These are phyloP conservation scores for Cydia fagiglandana DNA, from an alignment of 1,140 invertebrate genomes.

Conservation along the genomic window DNA sequence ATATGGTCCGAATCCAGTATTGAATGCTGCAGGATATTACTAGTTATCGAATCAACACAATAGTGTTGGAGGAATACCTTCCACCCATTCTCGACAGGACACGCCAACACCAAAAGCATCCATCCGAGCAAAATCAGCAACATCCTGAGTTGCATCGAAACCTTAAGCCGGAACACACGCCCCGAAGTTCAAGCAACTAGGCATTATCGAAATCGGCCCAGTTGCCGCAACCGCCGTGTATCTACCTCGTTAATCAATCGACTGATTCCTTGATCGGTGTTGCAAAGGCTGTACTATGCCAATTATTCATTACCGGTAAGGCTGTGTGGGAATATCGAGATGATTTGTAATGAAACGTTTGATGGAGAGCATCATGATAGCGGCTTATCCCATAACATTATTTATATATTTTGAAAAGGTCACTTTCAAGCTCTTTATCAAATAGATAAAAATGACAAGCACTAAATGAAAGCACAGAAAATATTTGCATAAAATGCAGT, in stretches of 20 bases:
- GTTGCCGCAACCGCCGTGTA: constrained; percentile 40
- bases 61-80: not conserved
- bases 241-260: constrained; percentile 49
- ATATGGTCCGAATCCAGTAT: not conserved
- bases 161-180: constrained; percentile 19
- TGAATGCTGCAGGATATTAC: not conserved
- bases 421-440: not conserved
- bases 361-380: constrained; percentile 1
- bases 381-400: not conserved
- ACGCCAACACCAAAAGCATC: not conserved
- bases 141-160: constrained; percentile 20
- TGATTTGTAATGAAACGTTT: constrained; percentile 35
- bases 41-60: not conserved
- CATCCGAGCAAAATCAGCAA: constrained; percentile 16
- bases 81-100: not conserved
- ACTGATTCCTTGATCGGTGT: constrained; percentile 46
- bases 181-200: constrained; percentile 38
- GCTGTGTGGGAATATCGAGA: constrained; percentile 57
- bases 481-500: constrained; percentile 2
- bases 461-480: not conserved
- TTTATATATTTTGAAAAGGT: constrained; percentile 14
- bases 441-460: not conserved
- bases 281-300: constrained; percentile 39
- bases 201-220: constrained; percentile 50
- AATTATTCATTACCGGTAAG: constrained; percentile 43